Evolutionary conservation across 64 coral and sea anemone species (phyloP), one percentile per base, ranked within the genome.

Genomic region (Actinia equina): DNA sequence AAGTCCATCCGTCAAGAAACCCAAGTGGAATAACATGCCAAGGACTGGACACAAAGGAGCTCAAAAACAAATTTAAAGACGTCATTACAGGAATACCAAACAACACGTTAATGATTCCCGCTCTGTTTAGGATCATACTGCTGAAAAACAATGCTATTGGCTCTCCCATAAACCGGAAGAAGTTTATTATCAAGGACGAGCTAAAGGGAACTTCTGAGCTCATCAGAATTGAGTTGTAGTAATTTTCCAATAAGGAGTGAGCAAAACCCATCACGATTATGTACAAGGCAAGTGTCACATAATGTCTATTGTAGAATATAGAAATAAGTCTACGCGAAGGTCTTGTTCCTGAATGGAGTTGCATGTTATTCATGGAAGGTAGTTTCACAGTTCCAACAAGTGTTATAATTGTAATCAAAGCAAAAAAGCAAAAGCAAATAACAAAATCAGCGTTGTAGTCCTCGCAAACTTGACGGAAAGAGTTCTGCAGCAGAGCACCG

Each of bases 341-440:
- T 62, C 59, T 82, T 57, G 88, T 49, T 5, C 77, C 88, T 23
- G 91, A 30, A 49, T 13, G 42, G 60, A 77, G 87, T 20, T 87
- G 83, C 7, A 61, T 46, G 77, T 23, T 83, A 18, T 88, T 80
- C 17, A 69, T 91, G 43, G 67, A 49, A 4, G 78, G 78, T 76
- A 96, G 92, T 17, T 88, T 96, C 52, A 92, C 70, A 56, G 86
- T 86, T 46, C 84, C 81, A 43, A 96, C 14, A 56, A 96, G 52
- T 42, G 91, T 91, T 74, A 91, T 23, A 41, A 96, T 91, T 27
- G 94, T 93, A 10, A 89, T 59, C n/a, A 93, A 78, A 88, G 90
- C 92, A 59, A 88, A 96, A 55, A 96, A 88, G n/a, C 94, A 96
- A 49, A 91, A 96, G 20, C 92, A 93, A 43, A 96, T 96, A 15